Base-by-base conservation (phyloP, 2,113 vertebrate genomes). In the Dermatemys mawii region DNA sequence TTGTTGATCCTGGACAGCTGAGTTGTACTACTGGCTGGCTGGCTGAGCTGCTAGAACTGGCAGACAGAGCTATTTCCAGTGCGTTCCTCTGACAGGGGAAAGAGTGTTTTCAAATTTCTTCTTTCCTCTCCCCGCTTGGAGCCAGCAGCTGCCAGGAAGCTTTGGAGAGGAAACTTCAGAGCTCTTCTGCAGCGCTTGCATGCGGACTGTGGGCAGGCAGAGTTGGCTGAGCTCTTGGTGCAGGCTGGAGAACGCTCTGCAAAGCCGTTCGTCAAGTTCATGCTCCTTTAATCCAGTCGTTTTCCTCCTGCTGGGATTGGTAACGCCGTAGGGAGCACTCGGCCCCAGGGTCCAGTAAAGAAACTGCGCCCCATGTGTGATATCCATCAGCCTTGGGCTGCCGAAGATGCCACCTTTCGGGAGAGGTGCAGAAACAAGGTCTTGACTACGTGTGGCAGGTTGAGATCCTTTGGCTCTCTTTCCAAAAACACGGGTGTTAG, bases 1-100 rank as follows among this genome's bases (percentile, higher is more conserved):
- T 96, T 97, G 97, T 97, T 97, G 97, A 97, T 97, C 93, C 97
- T 97, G 97, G 97, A 95, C 91, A 87, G 94, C 90, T 73, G 48
- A 97, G 83, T 92, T 89, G 84, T 89, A 96, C 96, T 96, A 96
- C 97, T 97, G 96, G 96, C 96, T 96, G 97, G 95, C 93, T 96
- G 63, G 95, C 95, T 93, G 7, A 94, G 95, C 90, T 10, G 0
- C 95, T 53, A 93, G 92, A 94, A 92, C 96, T 97, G 97, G 97
- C 97, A 96, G 92, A 48, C 90, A 81, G 86, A 76, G 50, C 83
- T 78, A 70, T 96, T 97, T 96, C 95, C 91, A 95, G 93, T 88
- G 85, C 73, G 8, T 57, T 97, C 93, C 90, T 95, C 93, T 96
- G 94, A 95, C 95, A 93, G 73, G 91, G 92, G 78, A 97, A 96